A percentile compares a stretch with the other conserved stretches of the same genome.
These are phyloP conservation scores for Coranthus polyacanthus DNA, from an alignment of 2,797 vertebrate species.

Conservation along the genomic window DNA sequence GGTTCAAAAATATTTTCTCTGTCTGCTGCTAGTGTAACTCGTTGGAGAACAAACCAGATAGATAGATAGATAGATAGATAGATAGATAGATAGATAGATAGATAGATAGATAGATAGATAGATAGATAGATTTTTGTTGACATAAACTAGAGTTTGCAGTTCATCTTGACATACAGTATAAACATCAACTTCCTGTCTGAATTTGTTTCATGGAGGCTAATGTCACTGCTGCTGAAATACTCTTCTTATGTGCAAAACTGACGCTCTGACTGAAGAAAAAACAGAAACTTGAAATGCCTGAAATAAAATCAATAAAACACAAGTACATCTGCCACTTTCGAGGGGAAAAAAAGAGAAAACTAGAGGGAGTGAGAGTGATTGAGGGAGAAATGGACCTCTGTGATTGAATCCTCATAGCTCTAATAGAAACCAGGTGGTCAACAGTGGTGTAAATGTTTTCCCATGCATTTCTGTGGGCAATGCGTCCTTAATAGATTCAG, in stretches of 20 bases:
- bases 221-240: conserved; percentile 17
- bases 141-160: conserved; percentile 25
- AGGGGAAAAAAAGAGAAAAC: conserved; percentile 22
- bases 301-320: conserved; percentile 48
- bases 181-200: conserved; percentile 72
- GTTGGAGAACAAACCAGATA: too few relatives aligned
- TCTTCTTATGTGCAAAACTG: too few relatives aligned
- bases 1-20: too few relatives aligned
- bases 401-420: conserved; percentile 73
- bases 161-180: conserved; percentile 57
- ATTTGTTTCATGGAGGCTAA: conserved; percentile 43
- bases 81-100: too few relatives aligned
- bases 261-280: not conserved
- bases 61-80: too few relatives aligned
- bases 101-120: not conserved
- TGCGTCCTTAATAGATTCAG: conserved; percentile 72
- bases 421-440: conserved; percentile 83
- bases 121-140: not conserved
- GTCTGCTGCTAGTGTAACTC: too few relatives aligned
- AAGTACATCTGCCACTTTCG: conserved; percentile 38
- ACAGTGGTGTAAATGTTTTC: conserved; percentile 81
- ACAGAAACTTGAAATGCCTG: conserved; percentile 23
- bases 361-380: conserved; percentile 40
- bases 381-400: conserved; percentile 65
- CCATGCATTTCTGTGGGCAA: conserved; percentile 79